Evolutionary conservation across 2,888 invertebrate species (phyloP).

Genomic region (Mesochorus sp.): DNA sequence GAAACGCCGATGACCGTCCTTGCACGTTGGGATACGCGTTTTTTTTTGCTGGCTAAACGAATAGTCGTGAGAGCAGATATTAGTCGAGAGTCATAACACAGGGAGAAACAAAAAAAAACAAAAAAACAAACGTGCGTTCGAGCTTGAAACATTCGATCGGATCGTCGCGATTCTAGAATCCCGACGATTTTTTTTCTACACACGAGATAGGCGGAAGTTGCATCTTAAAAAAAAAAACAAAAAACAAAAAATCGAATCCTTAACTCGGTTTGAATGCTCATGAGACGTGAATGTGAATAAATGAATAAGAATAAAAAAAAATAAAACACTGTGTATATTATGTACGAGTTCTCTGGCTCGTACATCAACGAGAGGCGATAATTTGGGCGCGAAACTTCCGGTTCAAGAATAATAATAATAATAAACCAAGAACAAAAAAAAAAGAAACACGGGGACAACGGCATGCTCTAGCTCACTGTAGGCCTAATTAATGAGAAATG

Average conservation of each 20-base stretch:
- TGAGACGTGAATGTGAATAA: slow-evolving; percentile 16
- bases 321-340: slow-evolving; percentile 52
- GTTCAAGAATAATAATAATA: slow-evolving; percentile 40
- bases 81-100: slow-evolving; percentile 42
- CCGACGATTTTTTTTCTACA: slow-evolving; percentile 35
- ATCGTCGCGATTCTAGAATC: slow-evolving; percentile 16
- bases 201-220: slow-evolving; percentile 43
- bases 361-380: slow-evolving; percentile 53
- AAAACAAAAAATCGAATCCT: slow-evolving; percentile 23
- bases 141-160: slow-evolving; percentile 45
- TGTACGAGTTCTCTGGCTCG: slow-evolving; percentile 42
- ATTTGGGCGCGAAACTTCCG: slow-evolving; percentile 55
- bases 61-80: slow-evolving; percentile 2
- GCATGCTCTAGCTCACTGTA: slow-evolving; percentile 79
- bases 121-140: slow-evolving; percentile 39
- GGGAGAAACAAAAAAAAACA: too few relatives aligned
- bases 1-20: slow-evolving; percentile 58
- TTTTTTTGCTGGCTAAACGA: slow-evolving; percentile 39
- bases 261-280: slow-evolving; percentile 24
- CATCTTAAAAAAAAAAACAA: slow-evolving; percentile 33
- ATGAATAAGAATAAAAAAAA: slow-evolving; percentile 25
- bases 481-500: slow-evolving; percentile 77
- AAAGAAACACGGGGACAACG: slow-evolving; percentile 59
- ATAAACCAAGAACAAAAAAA: slow-evolving; percentile 27
- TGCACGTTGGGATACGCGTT: slow-evolving; percentile 39